Conservation (phyloP, 2,797 vertebrate species). For the Helarctos malayanus region DNA sequence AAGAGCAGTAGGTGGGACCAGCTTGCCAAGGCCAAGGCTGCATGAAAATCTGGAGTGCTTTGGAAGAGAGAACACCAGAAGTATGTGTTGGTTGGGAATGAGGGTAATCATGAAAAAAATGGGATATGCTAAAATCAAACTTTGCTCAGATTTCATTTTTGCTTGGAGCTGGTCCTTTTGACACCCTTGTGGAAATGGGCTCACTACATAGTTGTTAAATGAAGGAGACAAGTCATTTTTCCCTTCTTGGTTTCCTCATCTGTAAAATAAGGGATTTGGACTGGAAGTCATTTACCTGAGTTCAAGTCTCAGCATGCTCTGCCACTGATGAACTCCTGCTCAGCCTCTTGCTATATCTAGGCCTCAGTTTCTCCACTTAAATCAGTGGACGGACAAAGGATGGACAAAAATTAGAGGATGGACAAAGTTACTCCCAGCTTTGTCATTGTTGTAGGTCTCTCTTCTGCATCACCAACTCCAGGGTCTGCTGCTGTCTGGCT, state of each 20-base stretch:
- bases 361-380: constrained; percentile 25
- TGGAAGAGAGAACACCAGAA: background rate
- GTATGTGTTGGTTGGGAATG: background rate
- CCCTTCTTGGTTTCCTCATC: background rate
- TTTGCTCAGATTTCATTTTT: constrained; percentile 61
- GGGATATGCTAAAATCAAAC: background rate
- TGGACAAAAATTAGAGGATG: background rate
- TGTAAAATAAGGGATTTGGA: constrained; percentile 36
- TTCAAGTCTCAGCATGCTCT: constrained; percentile 20
- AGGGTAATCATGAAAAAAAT: background rate
- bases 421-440: constrained; percentile 2
- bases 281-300: background rate
- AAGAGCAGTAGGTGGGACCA: background rate
- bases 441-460: background rate
- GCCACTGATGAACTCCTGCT: background rate
- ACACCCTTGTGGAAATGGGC: background rate
- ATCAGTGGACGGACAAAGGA: background rate
- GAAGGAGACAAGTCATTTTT: background rate
- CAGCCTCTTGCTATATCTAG: background rate
- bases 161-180: background rate
- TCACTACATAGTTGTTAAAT: background rate
- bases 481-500: background rate
- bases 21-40: background rate
- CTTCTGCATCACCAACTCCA: background rate
- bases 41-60: constrained; percentile 2